Conservation (phyloP, 1,140 invertebrate species). For the Sminthurides bifidus region DNA sequence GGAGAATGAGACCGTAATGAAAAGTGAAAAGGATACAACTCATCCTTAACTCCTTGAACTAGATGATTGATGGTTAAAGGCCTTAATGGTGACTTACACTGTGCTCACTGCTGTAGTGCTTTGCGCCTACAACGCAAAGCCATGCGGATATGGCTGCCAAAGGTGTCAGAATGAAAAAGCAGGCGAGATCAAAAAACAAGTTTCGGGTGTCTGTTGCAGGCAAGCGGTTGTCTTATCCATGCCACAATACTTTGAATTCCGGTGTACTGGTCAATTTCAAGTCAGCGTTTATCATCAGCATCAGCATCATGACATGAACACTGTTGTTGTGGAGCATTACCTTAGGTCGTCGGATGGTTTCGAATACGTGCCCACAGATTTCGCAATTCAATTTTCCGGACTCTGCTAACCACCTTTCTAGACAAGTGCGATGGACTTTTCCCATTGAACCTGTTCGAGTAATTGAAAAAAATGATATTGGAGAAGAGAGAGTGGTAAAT, state of each 20-base stretch:
- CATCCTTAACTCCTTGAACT: too few relatives aligned
- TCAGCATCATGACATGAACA: not conserved
- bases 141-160: constrained; percentile 36
- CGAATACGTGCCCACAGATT: constrained; percentile 45
- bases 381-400: constrained; percentile 48
- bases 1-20: too few relatives aligned
- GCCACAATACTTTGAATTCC: constrained; percentile 12
- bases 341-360: constrained; percentile 38
- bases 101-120: constrained; percentile 12
- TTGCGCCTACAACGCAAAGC: constrained; percentile 37
- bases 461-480: not conserved
- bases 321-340: constrained; percentile 9
- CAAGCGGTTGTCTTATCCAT: constrained; percentile 16
- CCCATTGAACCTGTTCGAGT: constrained; percentile 46
- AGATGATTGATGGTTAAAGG: too few relatives aligned
- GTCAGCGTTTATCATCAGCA: not conserved
- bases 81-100: not conserved
- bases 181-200: constrained; percentile 37
- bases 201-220: constrained; percentile 23
- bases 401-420: constrained; percentile 55
- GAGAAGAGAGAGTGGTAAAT: not conserved
- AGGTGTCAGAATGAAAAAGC: constrained; percentile 39
- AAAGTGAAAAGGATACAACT: too few relatives aligned
- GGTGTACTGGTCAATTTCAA: constrained; percentile 15
- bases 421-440: constrained; percentile 50